Evolutionary conservation across 2,113 vertebrate genomes (phyloP).

Genomic region (Lophura nycthemera): DNA sequence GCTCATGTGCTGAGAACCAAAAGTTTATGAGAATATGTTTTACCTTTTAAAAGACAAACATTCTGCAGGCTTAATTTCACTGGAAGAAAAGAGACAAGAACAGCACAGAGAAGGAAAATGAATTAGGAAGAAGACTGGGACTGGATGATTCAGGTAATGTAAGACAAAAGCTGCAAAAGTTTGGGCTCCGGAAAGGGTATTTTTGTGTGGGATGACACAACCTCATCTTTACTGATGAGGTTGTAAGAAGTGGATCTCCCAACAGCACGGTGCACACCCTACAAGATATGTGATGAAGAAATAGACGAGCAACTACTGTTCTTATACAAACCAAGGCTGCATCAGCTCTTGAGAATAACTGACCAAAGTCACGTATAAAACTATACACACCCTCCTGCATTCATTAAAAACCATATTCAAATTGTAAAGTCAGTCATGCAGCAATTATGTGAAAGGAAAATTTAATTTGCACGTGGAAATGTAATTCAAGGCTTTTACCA

Average conservation of each 20-base stretch:
- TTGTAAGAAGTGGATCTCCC: not conserved
- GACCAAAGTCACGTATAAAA: not conserved
- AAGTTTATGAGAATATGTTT: not conserved
- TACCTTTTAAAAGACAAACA: not conserved
- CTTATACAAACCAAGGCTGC: not conserved
- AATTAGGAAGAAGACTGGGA: not conserved
- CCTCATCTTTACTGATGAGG: not conserved
- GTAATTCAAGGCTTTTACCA: not conserved
- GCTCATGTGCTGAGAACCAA: not conserved
- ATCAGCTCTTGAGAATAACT: not conserved
- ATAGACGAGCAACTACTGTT: not conserved
- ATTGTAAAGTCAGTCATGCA: not conserved
- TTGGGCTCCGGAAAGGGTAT: not conserved
- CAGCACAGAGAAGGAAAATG: not conserved
- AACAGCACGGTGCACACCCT: not conserved
- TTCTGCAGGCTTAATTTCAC: not conserved
- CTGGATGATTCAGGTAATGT: not conserved
- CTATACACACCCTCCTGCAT: not conserved
- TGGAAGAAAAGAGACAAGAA: not conserved
- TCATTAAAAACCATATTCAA: not conserved
- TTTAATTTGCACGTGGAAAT: fast-evolving
- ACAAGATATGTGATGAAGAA: not conserved
- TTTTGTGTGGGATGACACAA: not conserved
- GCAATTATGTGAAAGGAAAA: not conserved
- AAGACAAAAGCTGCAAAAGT: not conserved